Evolutionary conservation across 2,888 invertebrate species (phyloP).

Genomic region (Cheilosia vulpina): DNA sequence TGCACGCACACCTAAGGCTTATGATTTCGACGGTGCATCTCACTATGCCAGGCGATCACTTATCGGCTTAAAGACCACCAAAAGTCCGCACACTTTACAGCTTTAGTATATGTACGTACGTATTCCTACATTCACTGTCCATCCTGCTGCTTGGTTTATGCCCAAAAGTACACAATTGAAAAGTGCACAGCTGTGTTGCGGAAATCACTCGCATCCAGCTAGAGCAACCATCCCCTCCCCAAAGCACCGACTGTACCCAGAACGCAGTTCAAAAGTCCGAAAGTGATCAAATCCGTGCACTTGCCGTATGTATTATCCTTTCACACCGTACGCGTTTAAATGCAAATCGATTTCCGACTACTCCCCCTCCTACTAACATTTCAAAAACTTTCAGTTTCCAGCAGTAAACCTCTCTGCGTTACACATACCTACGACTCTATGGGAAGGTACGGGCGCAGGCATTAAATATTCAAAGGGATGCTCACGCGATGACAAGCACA

Average conservation of each 20-base stretch:
- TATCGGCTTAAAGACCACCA: too few relatives aligned
- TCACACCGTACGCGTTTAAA: slow-evolving; percentile 62
- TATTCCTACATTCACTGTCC: too few relatives aligned
- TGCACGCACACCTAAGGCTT: too few relatives aligned
- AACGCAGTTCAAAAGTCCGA: slow-evolving; percentile 56
- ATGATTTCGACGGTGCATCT: too few relatives aligned
- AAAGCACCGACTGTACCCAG: slow-evolving; percentile 5
- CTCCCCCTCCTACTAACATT: slow-evolving; percentile 30
- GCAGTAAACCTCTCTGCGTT: background rate
- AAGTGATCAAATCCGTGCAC: slow-evolving; percentile 59
- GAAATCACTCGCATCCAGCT: slow-evolving; percentile 14
- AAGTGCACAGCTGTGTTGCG: background rate
- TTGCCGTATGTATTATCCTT: slow-evolving; percentile 62
- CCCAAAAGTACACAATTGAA: background rate
- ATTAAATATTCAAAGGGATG: slow-evolving; percentile 67
- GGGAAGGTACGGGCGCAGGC: slow-evolving; percentile 15
- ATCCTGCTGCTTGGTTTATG: background rate
- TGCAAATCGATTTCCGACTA: slow-evolving; percentile 57
- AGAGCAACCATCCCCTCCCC: background rate
- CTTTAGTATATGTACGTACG: too few relatives aligned
- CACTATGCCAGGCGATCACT: too few relatives aligned
- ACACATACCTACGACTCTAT: background rate
- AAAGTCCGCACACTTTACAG: too few relatives aligned
- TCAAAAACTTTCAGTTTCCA: slow-evolving; percentile 46
- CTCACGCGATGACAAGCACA: slow-evolving; percentile 59